These are phyloP conservation scores for Diachasmimorpha longicaudata DNA, from an alignment of 1,140 invertebrate genomes.

Conservation along the genomic window DNA sequence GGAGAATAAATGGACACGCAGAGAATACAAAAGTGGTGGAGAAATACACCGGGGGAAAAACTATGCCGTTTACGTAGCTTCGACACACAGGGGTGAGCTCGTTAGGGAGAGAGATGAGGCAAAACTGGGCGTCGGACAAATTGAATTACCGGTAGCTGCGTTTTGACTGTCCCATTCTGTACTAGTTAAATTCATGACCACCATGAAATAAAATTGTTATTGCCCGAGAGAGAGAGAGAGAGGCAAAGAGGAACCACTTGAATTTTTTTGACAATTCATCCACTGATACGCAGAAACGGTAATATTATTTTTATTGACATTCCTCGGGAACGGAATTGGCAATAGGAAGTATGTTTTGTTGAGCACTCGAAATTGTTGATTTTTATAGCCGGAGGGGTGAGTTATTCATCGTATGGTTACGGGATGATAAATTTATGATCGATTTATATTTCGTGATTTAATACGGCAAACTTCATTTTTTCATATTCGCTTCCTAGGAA, in stretches of 20 bases:
- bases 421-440: too few relatives aligned
- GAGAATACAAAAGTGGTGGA: neutral
- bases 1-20: neutral
- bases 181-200: neutral
- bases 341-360: too few relatives aligned
- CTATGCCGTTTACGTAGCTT: neutral
- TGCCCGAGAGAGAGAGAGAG: neutral
- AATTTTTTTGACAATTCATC: neutral
- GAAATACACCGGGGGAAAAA: neutral
- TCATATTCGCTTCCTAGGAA: too few relatives aligned
- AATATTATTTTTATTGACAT: neutral
- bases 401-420: too few relatives aligned
- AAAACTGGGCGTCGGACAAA: slow-evolving; percentile 20
- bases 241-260: neutral
- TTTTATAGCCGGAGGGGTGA: too few relatives aligned
- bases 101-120: neutral
- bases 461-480: too few relatives aligned
- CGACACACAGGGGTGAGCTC: neutral
- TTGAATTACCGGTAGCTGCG: slow-evolving; percentile 21
- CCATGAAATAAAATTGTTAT: slow-evolving; percentile 1
- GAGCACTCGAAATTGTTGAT: too few relatives aligned
- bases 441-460: too few relatives aligned
- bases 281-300: neutral
- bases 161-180: neutral
- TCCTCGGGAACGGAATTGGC: too few relatives aligned